Evolutionary conservation across 2,797 vertebrate genomes (phyloP), one percentile per base, ranked within the genome.

Genomic region (Enteromius anoplus): DNA sequence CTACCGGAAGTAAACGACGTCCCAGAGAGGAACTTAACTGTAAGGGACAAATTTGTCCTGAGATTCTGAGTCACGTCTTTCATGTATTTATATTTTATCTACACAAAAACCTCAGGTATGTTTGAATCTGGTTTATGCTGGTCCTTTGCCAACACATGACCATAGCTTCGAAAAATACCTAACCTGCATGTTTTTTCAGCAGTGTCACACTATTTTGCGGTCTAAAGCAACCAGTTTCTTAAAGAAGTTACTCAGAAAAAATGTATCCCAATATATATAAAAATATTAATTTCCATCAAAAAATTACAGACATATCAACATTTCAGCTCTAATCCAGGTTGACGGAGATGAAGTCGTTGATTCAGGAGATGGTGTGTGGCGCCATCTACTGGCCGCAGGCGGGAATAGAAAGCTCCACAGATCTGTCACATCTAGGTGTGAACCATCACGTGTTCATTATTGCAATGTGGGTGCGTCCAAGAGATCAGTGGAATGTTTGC

Each of bases 321-420:
- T 9, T 21, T 15, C 10, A 0, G 49, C 32, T 66, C 21, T 23
- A 14, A 23, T 53, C 10, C 29, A 9, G n/a, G 7, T 17, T 10
- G 5, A 75, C 21, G 2, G 2, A 32, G 14, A 69, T n/a, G 34
- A 42, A 3, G 47, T 12, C 4, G 14, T 26, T 60, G 15, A 8
- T 64, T 64, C 14, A 64, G 62, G 9, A 32, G 8, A 79, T 53
- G 32, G 7, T 64, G 2, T 72, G 14, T 66, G 3, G 42, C 21
- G 32, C 75, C 75, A 64, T 82, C 85, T 88, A 21, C 42, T 75
- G 87, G 78, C 21, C 34, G 6, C 29, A 23, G 1, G 2, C 49
- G 0, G 32, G 15, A 78, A 45, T 10, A 34, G 2, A 5, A 3
- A n/a, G 1, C n/a, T 47, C 26, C 49, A 75, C 10, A 42, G 0